phyloP scores from a whole-genome alignment of 2,113 vertebrate genomes.

The Tupaia chinensis region DNA sequence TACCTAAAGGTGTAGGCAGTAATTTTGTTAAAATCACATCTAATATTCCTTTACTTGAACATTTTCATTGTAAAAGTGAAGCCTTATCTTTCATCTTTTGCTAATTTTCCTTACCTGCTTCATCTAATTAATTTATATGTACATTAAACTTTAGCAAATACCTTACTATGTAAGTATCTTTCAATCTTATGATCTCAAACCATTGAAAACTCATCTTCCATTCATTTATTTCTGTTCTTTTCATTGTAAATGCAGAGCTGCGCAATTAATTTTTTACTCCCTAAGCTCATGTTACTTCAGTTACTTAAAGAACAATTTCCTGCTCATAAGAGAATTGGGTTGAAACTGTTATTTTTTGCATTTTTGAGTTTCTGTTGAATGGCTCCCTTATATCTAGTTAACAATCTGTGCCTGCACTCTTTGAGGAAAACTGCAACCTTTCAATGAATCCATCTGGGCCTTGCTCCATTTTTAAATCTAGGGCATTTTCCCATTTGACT shows the following conservation, averaged over 20 bases:
- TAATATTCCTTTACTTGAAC: background rate
- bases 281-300: conserved; percentile 52
- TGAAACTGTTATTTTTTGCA: conserved; percentile 73
- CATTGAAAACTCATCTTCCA: background rate
- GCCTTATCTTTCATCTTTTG: background rate
- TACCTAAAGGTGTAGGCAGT: background rate
- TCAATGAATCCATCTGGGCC: conserved; percentile 66
- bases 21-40: background rate
- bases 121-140: background rate
- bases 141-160: background rate
- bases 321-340: conserved; percentile 53
- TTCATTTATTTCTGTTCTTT: conserved; percentile 52
- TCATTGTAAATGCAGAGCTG: conserved; percentile 39
- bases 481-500: conserved; percentile 65
- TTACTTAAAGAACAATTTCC: conserved; percentile 76
- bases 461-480: conserved; percentile 76
- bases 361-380: conserved; percentile 63
- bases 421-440: conserved; percentile 40
- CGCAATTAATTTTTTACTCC: conserved; percentile 65
- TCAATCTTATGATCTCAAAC: conserved; percentile 26
- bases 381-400: conserved; percentile 73
- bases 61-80: background rate
- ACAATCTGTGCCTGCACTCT: conserved; percentile 66
- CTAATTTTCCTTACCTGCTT: conserved; percentile 22
- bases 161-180: background rate